These are phyloP conservation scores for Epizoanthus illoricatus DNA, from an alignment of 92 coral and sea anemone species.

Conservation along the genomic window DNA sequence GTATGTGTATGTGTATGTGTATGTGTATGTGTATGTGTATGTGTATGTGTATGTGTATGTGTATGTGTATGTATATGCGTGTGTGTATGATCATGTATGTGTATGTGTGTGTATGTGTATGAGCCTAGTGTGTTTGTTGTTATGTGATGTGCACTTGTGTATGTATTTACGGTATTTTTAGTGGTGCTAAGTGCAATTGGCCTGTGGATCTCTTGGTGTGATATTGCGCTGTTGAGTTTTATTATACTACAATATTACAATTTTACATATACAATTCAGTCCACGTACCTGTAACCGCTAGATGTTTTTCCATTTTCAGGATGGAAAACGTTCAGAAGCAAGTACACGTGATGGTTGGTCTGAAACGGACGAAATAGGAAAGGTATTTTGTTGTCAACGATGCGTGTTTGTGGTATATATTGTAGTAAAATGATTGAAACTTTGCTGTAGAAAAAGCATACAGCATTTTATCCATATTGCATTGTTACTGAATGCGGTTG, in stretches of 20 bases:
- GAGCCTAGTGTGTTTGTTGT: too few species aligned
- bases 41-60: not conserved
- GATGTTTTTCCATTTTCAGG: conserved; percentile 8
- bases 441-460: too few species aligned
- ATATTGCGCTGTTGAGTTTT: too few species aligned
- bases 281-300: too few species aligned
- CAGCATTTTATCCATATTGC: too few species aligned
- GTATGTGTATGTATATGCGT: not conserved
- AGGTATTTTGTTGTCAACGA: not conserved
- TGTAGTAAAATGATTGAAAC: too few species aligned
- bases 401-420: too few species aligned
- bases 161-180: not conserved
- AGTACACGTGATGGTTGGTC: conserved; percentile 23
- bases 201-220: too few species aligned
- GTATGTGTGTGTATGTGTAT: not conserved
- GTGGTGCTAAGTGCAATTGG: too few species aligned
- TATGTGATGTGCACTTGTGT: not conserved
- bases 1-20: not conserved
- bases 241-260: too few species aligned
- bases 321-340: not conserved
- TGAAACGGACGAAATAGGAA: conserved; percentile 24
- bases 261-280: too few species aligned
- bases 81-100: not conserved
- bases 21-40: not conserved
- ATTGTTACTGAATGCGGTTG: too few species aligned